Percentiles rank a stretch among this genome's conserved stretches.
Conservation (phyloP, 2,888 invertebrate species). For the Aspidiotus destructor region DNA sequence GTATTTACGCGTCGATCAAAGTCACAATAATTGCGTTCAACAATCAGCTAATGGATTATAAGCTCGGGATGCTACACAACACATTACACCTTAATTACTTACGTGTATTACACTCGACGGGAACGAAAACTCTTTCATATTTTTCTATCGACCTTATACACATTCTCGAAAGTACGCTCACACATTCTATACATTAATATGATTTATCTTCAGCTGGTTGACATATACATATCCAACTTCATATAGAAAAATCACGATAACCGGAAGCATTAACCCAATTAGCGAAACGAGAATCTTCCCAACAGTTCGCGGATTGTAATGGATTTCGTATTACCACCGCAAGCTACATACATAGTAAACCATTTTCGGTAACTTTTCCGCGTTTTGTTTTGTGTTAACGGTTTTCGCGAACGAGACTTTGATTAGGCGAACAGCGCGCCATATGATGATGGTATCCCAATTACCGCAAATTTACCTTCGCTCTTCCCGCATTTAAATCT, state of each 20-base stretch:
- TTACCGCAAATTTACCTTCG: too few relatives aligned
- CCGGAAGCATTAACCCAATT: constrained; percentile 32
- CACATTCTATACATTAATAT: not conserved
- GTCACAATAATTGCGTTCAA: too few relatives aligned
- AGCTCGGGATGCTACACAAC: too few relatives aligned
- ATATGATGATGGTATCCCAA: not conserved
- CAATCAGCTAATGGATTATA: too few relatives aligned
- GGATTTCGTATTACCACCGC: constrained; percentile 2
- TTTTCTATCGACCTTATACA: not conserved
- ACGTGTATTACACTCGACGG: not conserved
- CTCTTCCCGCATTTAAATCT: too few relatives aligned
- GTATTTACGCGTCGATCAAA: too few relatives aligned
- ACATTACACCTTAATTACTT: too few relatives aligned
- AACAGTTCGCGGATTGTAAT: constrained; percentile 1
- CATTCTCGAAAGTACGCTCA: not conserved
- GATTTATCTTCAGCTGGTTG: constrained; percentile 28
- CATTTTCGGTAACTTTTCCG: constrained; percentile 13
- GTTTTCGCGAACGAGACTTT: not conserved
- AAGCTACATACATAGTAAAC: not conserved
- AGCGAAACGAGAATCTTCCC: constrained; percentile 1
- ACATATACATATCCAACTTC: not conserved
- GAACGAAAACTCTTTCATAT: not conserved
- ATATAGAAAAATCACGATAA: constrained; percentile 25
- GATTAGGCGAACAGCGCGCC: not conserved
- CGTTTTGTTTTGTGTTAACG: not conserved